Percentiles rank a stretch among this genome's conserved stretches.
Evolutionary conservation across 2,113 vertebrate species (phyloP).

Genomic region (Indicator indicator): DNA sequence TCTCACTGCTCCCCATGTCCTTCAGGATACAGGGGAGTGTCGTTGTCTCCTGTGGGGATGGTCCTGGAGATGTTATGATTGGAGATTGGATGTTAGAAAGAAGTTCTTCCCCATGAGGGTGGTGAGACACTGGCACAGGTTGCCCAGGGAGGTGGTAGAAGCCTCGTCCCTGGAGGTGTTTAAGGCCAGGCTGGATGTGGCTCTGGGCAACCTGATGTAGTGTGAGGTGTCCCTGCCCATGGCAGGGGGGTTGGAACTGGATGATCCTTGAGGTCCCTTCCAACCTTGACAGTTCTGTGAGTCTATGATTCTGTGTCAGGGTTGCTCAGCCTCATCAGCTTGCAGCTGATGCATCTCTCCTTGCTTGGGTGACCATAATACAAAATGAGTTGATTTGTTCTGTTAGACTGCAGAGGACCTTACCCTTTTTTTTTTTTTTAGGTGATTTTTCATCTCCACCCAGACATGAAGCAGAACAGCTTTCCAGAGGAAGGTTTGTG

Average conservation of each 20-base stretch:
- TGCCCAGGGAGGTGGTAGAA: too few species aligned
- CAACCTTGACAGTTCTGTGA: too few species aligned
- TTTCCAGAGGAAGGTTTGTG: not conserved
- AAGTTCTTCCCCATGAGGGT: too few species aligned
- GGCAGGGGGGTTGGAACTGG: too few species aligned
- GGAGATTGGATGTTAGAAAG: too few species aligned
- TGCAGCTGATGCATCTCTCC: not conserved
- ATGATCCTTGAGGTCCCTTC: too few species aligned
- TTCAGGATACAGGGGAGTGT: accelerated
- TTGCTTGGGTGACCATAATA: accelerated
- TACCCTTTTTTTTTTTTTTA: not conserved
- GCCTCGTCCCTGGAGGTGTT: too few species aligned
- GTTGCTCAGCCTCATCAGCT: not conserved
- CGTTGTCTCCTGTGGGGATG: not conserved
- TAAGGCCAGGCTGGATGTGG: too few species aligned
- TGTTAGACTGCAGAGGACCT: not conserved
- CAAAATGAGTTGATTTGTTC: not conserved
- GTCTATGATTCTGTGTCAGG: too few species aligned
- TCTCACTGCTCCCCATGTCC: not conserved
- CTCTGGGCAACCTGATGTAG: too few species aligned
- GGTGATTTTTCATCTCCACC: not conserved
- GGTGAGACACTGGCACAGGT: too few species aligned
- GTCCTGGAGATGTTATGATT: not conserved
- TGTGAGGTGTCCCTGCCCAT: too few species aligned
- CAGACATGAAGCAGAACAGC: not conserved